Evolutionary conservation across 2,888 invertebrate species (phyloP).

Genomic region (Lasioglossum vierecki): DNA sequence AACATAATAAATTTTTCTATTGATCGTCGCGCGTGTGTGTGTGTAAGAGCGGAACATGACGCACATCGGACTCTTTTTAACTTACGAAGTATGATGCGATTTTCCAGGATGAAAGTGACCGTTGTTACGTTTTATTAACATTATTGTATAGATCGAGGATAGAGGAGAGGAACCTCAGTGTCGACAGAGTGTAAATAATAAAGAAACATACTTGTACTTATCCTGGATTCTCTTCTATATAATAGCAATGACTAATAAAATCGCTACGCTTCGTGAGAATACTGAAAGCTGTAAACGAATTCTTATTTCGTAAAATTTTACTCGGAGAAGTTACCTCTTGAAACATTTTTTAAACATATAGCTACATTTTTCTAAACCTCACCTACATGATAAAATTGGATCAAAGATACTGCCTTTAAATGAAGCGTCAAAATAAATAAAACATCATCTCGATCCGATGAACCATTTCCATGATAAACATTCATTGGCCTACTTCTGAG

Average conservation of each 20-base stretch:
- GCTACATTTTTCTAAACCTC: neutral
- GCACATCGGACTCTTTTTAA: constrained; percentile 4
- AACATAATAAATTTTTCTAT: constrained; percentile 38
- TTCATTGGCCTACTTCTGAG: neutral
- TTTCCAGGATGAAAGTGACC: constrained; percentile 36
- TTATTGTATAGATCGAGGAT: constrained; percentile 50
- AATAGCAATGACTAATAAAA: neutral
- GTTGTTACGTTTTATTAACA: constrained; percentile 64
- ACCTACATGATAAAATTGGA: neutral
- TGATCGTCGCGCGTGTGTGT: neutral
- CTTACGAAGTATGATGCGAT: constrained; percentile 30
- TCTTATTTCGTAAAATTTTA: neutral
- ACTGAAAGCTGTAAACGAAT: neutral
- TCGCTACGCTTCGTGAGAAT: neutral
- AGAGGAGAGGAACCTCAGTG: constrained; percentile 24
- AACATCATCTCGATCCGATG: neutral
- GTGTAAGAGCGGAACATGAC: constrained; percentile 6
- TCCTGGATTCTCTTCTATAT: constrained; percentile 1
- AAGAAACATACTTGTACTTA: constrained; percentile 57
- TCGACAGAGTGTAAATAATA: constrained; percentile 69
- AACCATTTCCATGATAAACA: neutral
- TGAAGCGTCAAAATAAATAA: neutral
- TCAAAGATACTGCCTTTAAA: neutral
- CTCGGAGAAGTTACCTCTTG: neutral
- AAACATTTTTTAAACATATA: neutral